Evolutionary conservation across 1,140 invertebrate species (phyloP).

Genomic region (Drosophila watanabei): DNA sequence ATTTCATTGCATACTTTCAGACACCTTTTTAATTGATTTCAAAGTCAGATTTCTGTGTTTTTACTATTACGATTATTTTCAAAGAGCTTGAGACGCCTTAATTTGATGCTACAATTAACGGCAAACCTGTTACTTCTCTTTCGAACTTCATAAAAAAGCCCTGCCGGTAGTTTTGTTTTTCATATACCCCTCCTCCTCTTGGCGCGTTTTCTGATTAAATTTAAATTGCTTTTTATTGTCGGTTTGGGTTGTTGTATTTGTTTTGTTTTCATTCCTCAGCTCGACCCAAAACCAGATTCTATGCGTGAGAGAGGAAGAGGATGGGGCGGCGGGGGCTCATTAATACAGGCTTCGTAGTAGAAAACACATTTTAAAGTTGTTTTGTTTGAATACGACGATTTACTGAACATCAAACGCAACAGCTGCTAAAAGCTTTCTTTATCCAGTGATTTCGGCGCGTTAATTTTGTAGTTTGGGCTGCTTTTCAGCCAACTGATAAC

Average conservation of each 20-base stretch:
- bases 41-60: not conserved
- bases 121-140: conserved; percentile 23
- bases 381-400: conserved; percentile 24
- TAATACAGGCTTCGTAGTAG: conserved; percentile 28
- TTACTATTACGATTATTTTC: not conserved
- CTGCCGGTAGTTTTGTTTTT: conserved; percentile 39
- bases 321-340: conserved; percentile 11
- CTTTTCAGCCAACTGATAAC: conserved; percentile 61
- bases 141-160: not conserved
- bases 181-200: conserved; percentile 1
- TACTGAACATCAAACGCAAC: conserved; percentile 39
- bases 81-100: not conserved
- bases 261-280: conserved; percentile 10
- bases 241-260: conserved; percentile 23
- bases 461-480: conserved; percentile 33
- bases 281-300: conserved; percentile 46
- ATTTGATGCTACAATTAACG: conserved; percentile 5
- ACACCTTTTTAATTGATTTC: not conserved
- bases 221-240: conserved; percentile 56
- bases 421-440: conserved; percentile 46
- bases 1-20: not conserved
- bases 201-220: conserved; percentile 51
- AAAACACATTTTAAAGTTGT: conserved; percentile 39
- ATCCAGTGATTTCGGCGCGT: conserved; percentile 38
- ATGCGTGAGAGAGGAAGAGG: not conserved